Percentiles rank a stretch among this genome's conserved stretches.
Evolutionary conservation across 1,140 invertebrate genomes (phyloP).

Genomic region (Diachasma alloeum): DNA sequence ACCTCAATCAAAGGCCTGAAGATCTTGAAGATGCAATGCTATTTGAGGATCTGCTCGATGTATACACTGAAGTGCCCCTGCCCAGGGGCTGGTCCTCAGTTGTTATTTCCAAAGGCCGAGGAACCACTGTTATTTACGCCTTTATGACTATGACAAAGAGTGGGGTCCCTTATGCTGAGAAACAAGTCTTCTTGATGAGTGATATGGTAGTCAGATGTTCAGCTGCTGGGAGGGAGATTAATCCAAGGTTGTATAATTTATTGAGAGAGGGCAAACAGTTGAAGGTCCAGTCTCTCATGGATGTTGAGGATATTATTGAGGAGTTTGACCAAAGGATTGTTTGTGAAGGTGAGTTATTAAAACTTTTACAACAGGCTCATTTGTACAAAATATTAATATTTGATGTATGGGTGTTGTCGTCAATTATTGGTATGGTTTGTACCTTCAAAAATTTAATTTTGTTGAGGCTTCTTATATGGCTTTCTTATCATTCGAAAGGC

Average conservation of each 20-base stretch:
- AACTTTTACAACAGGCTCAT: no score
- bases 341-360: slow-evolving; percentile 51
- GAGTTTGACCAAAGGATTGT: slow-evolving; percentile 53
- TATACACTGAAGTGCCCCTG: slow-evolving; percentile 52
- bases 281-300: slow-evolving; percentile 42
- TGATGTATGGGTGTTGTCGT: no score
- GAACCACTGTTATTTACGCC: slow-evolving; percentile 52
- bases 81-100: slow-evolving; percentile 54
- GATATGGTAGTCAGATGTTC: slow-evolving; percentile 55
- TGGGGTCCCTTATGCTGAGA: slow-evolving; percentile 54
- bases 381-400: no score
- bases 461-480: no score
- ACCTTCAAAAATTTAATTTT: no score
- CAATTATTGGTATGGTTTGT: no score
- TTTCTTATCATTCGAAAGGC: no score
- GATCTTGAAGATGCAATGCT: slow-evolving; percentile 40
- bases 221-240: slow-evolving; percentile 48
- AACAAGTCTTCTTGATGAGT: slow-evolving; percentile 55
- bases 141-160: slow-evolving; percentile 47
- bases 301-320: slow-evolving; percentile 56
- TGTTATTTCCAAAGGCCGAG: slow-evolving; percentile 51
- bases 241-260: slow-evolving; percentile 50
- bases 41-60: slow-evolving; percentile 58
- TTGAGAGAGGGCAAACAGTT: slow-evolving; percentile 42
- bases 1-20: not conserved